phyloP scores from a whole-genome alignment of 2,113 vertebrate genomes.

The Anhinga rufa region DNA sequence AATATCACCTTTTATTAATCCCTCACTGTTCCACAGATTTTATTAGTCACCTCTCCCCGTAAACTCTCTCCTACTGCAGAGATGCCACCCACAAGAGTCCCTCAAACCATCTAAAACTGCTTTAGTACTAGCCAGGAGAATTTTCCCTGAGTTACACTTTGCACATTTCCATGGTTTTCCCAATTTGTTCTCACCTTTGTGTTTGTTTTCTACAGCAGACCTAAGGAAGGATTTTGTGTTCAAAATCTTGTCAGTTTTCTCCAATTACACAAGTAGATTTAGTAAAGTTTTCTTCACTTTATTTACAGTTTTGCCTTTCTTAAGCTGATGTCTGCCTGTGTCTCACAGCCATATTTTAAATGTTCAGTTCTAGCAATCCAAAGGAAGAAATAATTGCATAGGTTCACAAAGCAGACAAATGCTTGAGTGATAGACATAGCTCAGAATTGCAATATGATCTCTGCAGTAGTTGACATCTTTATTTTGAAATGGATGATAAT shows the following conservation, averaged over 20 bases:
- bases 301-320: background rate
- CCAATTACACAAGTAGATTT: background rate
- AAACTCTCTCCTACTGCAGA: background rate
- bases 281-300: background rate
- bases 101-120: background rate
- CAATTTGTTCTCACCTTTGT: background rate
- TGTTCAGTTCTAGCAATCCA: background rate
- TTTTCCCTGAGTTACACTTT: background rate
- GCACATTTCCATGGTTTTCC: background rate
- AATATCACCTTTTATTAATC: background rate
- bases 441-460: background rate
- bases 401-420: background rate
- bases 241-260: background rate
- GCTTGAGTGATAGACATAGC: background rate
- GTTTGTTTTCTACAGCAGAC: background rate
- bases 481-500: background rate
- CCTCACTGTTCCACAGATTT: background rate
- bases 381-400: background rate
- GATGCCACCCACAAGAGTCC: background rate
- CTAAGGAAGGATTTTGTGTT: background rate
- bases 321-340: background rate
- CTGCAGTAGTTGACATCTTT: background rate
- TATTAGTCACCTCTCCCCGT: background rate
- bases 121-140: background rate
- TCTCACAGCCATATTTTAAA: background rate